Evolutionary conservation across 2,113 vertebrate species (phyloP), one percentile per base, ranked within the genome.

Genomic region (Zosterops lateralis): DNA sequence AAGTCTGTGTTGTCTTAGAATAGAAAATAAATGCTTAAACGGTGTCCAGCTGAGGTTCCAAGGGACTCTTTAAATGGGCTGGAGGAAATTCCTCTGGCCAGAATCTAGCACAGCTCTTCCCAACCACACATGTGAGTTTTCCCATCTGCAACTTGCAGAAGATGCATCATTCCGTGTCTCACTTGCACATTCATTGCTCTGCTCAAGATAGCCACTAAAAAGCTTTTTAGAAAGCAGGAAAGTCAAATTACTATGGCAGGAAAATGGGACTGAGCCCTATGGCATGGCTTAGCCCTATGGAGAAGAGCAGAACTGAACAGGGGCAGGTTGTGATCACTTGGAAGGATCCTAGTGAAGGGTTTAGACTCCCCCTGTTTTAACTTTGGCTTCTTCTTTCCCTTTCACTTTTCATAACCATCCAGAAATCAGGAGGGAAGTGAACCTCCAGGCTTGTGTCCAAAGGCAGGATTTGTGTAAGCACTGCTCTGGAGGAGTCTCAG

Each of bases 121-220:
- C 1, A 1, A 12, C 47, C 8, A 36, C 78, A 53, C 28, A 13
- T 31, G 61, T 0, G 3, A 67, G 19, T 40, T 92, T 88, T 61
- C 61, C 42, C 36, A n/a, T 47, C 51, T 44, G 11, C 45, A 18
- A 7, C 48, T 72, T 2, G 3, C 40, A 53, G 67, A 45, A 72
- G 45, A 31, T 0, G 0, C 4, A 1, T 60, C 31, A 36, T 68
- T 50, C 34, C 17, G 0, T 4, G 3, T 16, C 26, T 26, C 0
- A 0, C 26, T 67, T 45, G 5, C 24, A 31, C 7, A 6, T 65
- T 38, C 1, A 1, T 81, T n/a, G 5, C n/a, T 71, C 17, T 61
- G 16, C 22, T 71, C 6, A 14, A 60, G 19, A 28, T 8, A 80
- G 20, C 8, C 8, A 17, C 15, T 32, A 7, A 68, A 76, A 47